Base-by-base conservation (phyloP, 2,888 invertebrate species). In the Camptogramma bilineatum region DNA sequence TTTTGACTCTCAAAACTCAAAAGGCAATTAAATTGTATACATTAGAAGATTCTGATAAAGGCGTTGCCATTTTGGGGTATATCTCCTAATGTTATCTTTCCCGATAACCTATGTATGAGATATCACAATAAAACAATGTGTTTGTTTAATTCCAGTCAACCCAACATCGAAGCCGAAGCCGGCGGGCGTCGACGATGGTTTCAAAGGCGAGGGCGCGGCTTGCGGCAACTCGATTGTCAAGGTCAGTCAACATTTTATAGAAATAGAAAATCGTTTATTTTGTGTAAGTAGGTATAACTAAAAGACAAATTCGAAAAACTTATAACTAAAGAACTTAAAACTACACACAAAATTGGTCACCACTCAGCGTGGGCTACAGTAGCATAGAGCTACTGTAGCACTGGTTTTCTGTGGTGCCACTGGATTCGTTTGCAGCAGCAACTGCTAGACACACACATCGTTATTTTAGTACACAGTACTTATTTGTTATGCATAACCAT, bases 171-270 rank as follows among this genome's bases (percentile, higher is more conserved):
- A 93, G 73, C 87, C 93, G 19, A 95, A 95, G 83, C 94, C 96
- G 4, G 94, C 94, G 47, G 95, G 95, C 4, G 94, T 94, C 0
- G 96, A 96, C 80, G 96, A 96, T 90, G 96, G 96, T 58, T 95
- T 95, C 84, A 95, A 95, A 83, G 94, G 95, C 64, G 95, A 95
- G 79, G 95, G 95, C 28, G 95, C 96, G 48, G 95, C 95, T 52
- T 96, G 96, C 75, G 96, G 90, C 51, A 90, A 74, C 69, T 92
- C 91, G 10, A 81, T 91, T 60, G 88, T 91, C 79, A 91, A 91
- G 90, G 92, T 91, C 57, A 75, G 87, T 34, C 7, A 3, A 13
- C 34, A 39, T 28, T 28, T 28, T 8, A 28, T 28, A 28, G 5
- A 28, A 8, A n/a, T n/a, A n/a, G n/a, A n/a, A n/a, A n/a, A 24